Percentiles rank a stretch among this genome's conserved stretches.
These are phyloP conservation scores for Poecilia velifera DNA, from an alignment of 2,797 vertebrate species.

Conservation along the genomic window DNA sequence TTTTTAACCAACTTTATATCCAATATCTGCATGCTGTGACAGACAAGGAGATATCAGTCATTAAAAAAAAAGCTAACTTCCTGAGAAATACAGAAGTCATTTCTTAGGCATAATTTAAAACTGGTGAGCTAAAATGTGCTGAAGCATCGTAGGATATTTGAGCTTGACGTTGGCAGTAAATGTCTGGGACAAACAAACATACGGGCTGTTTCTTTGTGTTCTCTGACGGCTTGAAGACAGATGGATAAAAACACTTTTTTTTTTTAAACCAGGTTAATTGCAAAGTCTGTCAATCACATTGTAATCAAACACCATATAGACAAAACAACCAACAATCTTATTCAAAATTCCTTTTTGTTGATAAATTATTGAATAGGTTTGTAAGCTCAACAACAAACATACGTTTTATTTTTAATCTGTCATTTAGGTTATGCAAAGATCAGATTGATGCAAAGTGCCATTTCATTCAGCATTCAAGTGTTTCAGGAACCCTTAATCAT, in stretches of 20 bases:
- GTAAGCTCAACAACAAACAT: no score
- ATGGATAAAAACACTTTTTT: conserved; percentile 38
- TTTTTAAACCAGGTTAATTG: not conserved
- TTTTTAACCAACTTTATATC: not conserved
- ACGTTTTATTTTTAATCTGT: no score
- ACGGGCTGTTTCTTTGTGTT: conserved; percentile 30
- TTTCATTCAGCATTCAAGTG: no score
- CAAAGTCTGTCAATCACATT: no score
- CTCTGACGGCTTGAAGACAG: conserved; percentile 16
- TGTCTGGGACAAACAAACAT: conserved; percentile 20
- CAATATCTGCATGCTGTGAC: conserved; percentile 5
- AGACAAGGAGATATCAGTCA: conserved; percentile 6
- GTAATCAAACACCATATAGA: no score
- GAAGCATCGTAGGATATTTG: conserved; percentile 39
- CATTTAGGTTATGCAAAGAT: no score
- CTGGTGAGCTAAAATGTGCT: conserved; percentile 5
- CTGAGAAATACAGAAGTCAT: not conserved
- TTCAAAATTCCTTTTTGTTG: no score
- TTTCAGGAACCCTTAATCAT: no score
- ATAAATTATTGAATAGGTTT: no score
- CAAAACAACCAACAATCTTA: no score
- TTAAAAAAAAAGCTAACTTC: conserved; percentile 14
- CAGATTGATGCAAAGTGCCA: no score
- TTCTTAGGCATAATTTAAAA: conserved; percentile 6
- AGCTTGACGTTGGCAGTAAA: conserved; percentile 47